Percentiles rank a stretch among this genome's conserved stretches.
Evolutionary conservation across 2,113 vertebrate species (phyloP).

Genomic region (Synchiropus splendidus): DNA sequence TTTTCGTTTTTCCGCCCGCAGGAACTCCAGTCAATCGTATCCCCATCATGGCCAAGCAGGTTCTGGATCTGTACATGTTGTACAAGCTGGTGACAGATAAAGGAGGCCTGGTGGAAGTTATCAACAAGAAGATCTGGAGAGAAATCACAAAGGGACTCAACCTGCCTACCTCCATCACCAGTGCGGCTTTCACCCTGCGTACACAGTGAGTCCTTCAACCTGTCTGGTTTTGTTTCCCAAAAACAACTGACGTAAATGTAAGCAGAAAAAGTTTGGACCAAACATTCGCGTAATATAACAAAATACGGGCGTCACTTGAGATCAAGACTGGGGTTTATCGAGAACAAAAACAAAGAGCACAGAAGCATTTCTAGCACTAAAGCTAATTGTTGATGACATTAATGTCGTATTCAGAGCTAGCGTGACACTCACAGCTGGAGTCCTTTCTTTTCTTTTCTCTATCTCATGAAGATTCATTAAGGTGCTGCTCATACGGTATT

Average conservation of each 20-base stretch:
- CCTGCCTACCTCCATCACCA: conserved; percentile 96
- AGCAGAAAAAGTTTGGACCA: no score
- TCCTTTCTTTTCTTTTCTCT: no score
- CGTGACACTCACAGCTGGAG: no score
- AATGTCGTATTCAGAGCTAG: no score
- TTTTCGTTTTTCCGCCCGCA: conserved; percentile 30
- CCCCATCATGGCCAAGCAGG: conserved; percentile 98
- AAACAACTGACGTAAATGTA: neutral
- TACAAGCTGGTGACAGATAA: conserved; percentile 97
- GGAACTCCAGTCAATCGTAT: conserved; percentile 96
- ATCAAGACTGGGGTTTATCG: no score
- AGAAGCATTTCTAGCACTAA: no score
- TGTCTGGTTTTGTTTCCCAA: neutral
- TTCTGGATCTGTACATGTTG: conserved; percentile 91
- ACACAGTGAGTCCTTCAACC: conserved; percentile 74
- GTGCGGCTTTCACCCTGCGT: conserved; percentile 90
- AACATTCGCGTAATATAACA: no score
- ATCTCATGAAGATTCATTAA: no score
- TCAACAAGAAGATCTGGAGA: conserved; percentile 98
- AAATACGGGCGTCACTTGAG: no score
- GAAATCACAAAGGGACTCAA: conserved; percentile 97
- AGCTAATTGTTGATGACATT: no score
- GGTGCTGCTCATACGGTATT: no score
- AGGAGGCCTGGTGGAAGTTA: conserved; percentile 92
- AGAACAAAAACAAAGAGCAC: no score